These are phyloP conservation scores for Sminthopsis crassicaudata DNA, from an alignment of 2,113 vertebrate genomes.

Conservation along the genomic window DNA sequence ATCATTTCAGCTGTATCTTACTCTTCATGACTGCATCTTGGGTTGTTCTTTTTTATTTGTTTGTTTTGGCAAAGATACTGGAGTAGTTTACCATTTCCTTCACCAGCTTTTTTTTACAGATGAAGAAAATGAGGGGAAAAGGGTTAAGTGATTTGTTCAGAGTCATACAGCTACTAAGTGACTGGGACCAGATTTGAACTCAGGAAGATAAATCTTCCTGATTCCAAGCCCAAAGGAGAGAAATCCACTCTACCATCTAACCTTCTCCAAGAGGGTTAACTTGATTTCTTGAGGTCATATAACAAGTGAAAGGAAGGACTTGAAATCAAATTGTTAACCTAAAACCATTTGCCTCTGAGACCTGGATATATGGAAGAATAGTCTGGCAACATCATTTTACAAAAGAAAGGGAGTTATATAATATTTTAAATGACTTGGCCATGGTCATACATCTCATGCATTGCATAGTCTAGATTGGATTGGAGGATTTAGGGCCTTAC, in stretches of 20 bases:
- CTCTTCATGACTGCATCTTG: background rate
- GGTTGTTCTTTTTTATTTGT: no score
- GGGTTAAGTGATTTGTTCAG: background rate
- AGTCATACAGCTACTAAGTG: background rate
- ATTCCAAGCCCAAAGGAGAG: background rate
- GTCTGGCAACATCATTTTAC: no score
- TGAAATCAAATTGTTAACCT: no score
- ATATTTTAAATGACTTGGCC: no score
- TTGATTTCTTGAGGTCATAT: background rate
- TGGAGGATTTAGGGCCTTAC: no score
- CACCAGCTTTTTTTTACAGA: background rate
- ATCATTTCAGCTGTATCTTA: background rate
- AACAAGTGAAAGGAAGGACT: no score
- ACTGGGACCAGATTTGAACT: background rate
- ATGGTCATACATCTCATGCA: no score
- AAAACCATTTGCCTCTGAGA: no score
- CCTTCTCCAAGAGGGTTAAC: background rate
- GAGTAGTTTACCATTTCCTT: background rate
- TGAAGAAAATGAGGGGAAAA: background rate
- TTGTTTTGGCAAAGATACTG: background rate
- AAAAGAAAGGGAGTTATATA: no score
- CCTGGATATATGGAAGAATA: no score
- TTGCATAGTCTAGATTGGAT: no score
- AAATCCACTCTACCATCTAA: background rate
- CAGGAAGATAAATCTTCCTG: background rate